These are phyloP conservation scores for Equus przewalskii DNA, from an alignment of 2,113 vertebrate species.

Conservation along the genomic window DNA sequence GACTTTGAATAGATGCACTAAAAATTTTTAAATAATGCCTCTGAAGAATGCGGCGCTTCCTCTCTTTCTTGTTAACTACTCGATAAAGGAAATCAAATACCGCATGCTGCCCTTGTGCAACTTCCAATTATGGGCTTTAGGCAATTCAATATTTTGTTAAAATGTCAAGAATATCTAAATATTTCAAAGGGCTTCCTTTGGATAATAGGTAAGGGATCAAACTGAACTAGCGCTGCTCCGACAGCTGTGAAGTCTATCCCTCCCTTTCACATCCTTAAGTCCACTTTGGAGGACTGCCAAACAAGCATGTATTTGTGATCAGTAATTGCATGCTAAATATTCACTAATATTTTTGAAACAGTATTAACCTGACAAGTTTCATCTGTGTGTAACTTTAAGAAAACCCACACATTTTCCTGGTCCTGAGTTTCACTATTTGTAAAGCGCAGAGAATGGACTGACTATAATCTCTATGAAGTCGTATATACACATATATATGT, in stretches of 20 bases:
- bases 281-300: background rate
- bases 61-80: constrained; percentile 60
- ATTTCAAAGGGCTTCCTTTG: constrained; percentile 66
- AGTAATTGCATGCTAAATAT: background rate
- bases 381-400: background rate
- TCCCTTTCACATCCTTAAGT: background rate
- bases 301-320: background rate
- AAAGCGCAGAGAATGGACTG: background rate
- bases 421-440: background rate
- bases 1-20: constrained; percentile 52
- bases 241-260: background rate
- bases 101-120: background rate
- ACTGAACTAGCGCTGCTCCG: background rate
- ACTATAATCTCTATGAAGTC: background rate
- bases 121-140: constrained; percentile 63
- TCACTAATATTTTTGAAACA: background rate
- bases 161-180: constrained; percentile 77
- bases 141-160: constrained; percentile 77
- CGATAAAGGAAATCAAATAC: constrained; percentile 73
- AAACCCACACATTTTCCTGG: background rate
- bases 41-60: constrained; percentile 49
- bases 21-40: constrained; percentile 25
- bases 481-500: background rate
- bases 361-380: background rate
- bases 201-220: background rate